Conservation (phyloP, 2,113 vertebrate genomes). For the Nycticryphes semicollaris region DNA sequence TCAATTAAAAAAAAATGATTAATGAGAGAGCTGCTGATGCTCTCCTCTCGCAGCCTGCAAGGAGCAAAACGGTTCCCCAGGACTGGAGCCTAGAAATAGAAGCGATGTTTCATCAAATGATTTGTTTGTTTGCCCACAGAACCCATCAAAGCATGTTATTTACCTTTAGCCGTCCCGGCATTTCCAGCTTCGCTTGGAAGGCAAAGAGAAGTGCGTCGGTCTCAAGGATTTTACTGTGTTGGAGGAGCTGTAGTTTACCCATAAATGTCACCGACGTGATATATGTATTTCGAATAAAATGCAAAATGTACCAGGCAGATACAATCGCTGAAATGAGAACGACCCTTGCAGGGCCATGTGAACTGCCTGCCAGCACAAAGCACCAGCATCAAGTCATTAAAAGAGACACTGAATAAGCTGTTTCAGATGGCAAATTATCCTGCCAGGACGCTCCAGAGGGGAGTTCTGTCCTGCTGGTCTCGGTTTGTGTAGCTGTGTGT, state of each 20-base stretch:
- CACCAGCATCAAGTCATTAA: neutral
- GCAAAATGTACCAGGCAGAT: neutral
- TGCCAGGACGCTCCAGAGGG: neutral
- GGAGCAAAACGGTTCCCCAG: neutral
- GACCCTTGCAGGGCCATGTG: neutral
- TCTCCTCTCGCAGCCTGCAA: neutral
- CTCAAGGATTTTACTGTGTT: neutral
- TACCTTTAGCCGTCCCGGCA: neutral
- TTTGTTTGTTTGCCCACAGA: conserved; percentile 17
- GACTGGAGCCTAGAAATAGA: neutral
- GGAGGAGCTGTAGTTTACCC: conserved; percentile 8
- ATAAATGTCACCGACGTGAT: conserved; percentile 36
- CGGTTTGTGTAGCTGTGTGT: neutral
- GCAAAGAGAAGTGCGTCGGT: neutral
- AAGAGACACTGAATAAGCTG: neutral
- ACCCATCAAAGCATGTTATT: neutral
- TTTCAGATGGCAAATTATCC: neutral
- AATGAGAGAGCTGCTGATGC: neutral
- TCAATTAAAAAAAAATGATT: neutral
- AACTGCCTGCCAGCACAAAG: neutral
- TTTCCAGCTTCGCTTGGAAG: neutral
- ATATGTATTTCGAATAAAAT: neutral
- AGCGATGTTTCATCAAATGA: neutral
- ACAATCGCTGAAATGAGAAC: neutral
- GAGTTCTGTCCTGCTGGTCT: neutral